Conservation (phyloP, 1,140 invertebrate species). For the Sarcophaga peregrina region DNA sequence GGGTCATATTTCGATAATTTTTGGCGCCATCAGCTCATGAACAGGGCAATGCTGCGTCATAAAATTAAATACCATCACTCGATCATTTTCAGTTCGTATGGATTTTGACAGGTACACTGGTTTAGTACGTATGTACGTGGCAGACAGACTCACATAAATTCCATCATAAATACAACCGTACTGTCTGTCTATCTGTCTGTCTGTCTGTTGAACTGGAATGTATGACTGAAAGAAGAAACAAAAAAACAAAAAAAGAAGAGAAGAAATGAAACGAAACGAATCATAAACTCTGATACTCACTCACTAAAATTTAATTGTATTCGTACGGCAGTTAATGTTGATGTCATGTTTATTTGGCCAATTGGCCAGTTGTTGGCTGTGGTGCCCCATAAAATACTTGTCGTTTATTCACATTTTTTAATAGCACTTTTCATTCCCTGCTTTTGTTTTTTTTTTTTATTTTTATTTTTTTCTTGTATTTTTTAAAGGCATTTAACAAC, state of each 20-base stretch:
- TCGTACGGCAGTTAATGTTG: neutral
- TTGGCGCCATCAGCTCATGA: constrained; percentile 40
- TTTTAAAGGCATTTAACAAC: constrained; percentile 9
- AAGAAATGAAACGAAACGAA: neutral
- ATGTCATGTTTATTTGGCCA: constrained; percentile 8
- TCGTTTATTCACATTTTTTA: constrained; percentile 22
- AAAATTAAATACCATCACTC: constrained; percentile 41
- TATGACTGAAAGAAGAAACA: neutral
- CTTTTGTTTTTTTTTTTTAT: neutral
- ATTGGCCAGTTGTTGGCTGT: too few relatives aligned
- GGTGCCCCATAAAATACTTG: neutral
- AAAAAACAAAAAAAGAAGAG: neutral
- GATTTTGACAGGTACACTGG: constrained; percentile 39
- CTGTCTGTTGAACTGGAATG: too few relatives aligned
- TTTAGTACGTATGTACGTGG: neutral
- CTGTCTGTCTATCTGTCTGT: neutral
- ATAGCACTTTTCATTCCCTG: constrained; percentile 30
- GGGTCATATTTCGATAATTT: constrained; percentile 42
- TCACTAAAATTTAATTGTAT: too few relatives aligned
- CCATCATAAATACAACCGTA: neutral
- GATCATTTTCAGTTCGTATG: constrained; percentile 34
- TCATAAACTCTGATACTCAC: neutral
- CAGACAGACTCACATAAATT: constrained; percentile 1
- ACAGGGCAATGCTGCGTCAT: constrained; percentile 33
- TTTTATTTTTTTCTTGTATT: neutral